Percentiles rank a stretch among this genome's conserved stretches.
Conservation (phyloP, 2,888 invertebrate genomes). For the Himalopsyche anomala region DNA sequence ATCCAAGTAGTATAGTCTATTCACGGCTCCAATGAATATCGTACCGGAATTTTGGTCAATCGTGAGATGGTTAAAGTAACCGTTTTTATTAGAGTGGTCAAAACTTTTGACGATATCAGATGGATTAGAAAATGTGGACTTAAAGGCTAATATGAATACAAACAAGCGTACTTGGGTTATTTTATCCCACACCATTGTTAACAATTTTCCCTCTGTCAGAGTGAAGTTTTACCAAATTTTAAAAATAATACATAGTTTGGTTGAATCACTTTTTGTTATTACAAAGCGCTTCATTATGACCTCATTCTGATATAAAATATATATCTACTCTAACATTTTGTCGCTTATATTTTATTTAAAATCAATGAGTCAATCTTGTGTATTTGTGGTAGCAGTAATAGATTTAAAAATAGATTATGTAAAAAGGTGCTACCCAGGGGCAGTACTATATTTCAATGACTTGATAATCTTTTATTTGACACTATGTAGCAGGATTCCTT, state of each 20-base stretch:
- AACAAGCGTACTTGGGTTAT: no score
- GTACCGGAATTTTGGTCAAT: conserved; percentile 94
- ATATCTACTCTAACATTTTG: neutral
- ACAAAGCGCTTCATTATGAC: neutral
- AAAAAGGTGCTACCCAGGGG: neutral
- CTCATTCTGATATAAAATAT: neutral
- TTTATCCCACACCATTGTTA: no score
- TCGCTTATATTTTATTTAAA: neutral
- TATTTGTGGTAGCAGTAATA: neutral
- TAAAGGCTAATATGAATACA: no score
- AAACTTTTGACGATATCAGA: conserved; percentile 84
- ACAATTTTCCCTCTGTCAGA: no score
- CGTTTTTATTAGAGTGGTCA: conserved; percentile 79
- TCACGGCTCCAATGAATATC: conserved; percentile 92
- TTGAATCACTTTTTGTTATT: no score
- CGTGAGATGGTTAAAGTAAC: conserved; percentile 90
- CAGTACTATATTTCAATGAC: no score
- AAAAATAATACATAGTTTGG: no score
- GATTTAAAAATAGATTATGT: neutral
- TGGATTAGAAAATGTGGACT: conserved; percentile 68
- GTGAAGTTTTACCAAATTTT: no score
- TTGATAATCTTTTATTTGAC: no score
- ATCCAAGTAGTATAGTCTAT: conserved; percentile 93
- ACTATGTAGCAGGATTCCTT: no score
- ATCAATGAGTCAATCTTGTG: neutral